Evolutionary conservation across 2,113 vertebrate species (phyloP).

Genomic region (Pterophyllum scalare): DNA sequence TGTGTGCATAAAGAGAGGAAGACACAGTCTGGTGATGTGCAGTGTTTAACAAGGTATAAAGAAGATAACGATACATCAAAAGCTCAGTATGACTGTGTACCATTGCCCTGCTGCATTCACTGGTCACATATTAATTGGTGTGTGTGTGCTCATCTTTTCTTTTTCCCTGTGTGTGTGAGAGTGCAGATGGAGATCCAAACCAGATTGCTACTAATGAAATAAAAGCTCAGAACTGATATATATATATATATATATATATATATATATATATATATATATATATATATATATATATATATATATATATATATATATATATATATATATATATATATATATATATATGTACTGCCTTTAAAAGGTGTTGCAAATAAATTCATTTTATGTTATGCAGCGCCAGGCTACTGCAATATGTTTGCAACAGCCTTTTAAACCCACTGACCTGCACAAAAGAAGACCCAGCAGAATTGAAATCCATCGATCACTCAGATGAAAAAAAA

Average conservation of each 20-base stretch:
- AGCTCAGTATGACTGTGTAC: constrained; percentile 21
- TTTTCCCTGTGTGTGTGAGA: background rate
- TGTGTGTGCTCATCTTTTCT: background rate
- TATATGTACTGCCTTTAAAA: background rate
- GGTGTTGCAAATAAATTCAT: background rate
- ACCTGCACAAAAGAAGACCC: background rate
- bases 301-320: background rate
- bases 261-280: background rate
- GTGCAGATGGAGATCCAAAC: background rate
- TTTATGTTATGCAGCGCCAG: constrained; percentile 36
- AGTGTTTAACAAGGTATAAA: background rate
- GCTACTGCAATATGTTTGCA: constrained; percentile 19
- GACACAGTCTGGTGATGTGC: background rate
- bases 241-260: too few relatives aligned
- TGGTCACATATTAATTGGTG: constrained; percentile 42
- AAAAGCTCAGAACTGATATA: background rate
- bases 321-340: background rate
- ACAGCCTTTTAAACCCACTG: constrained; percentile 34
- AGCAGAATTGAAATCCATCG: constrained; percentile 4
- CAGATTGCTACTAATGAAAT: background rate
- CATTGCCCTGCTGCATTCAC: constrained; percentile 36
- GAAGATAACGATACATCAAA: constrained; percentile 31
- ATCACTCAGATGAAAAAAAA: constrained; percentile 22
- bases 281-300: background rate
- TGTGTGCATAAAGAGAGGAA: background rate